Evolutionary conservation across 35 echinoderm and acorn worm species (phyloP).

Genomic region (Acanthaster planci): DNA sequence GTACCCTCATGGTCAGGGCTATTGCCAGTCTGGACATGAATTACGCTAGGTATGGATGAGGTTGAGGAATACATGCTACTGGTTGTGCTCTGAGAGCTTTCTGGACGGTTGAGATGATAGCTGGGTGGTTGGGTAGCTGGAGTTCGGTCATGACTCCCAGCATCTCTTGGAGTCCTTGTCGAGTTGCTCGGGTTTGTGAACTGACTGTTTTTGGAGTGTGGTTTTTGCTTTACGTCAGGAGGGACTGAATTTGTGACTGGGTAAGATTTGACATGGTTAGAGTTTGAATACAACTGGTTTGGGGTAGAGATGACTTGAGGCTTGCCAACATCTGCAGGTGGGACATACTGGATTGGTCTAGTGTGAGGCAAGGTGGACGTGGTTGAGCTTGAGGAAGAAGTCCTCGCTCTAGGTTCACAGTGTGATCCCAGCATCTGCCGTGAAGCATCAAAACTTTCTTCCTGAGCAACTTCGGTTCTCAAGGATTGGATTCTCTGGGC

Average conservation of each 20-base stretch:
- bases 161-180: neutral
- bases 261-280: neutral
- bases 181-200: neutral
- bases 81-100: conserved; percentile 71
- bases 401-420: neutral
- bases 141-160: neutral
- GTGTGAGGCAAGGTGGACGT: conserved; percentile 43
- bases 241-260: neutral
- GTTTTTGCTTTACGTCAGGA: neutral
- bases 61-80: conserved; percentile 90
- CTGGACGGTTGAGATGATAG: conserved; percentile 52
- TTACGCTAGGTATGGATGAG: conserved; percentile 88
- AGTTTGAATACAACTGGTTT: neutral
- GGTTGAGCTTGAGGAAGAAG: neutral
- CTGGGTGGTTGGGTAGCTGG: neutral
- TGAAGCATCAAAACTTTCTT: neutral
- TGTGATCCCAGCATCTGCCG: neutral
- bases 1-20: neutral
- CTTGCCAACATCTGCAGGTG: conserved; percentile 58
- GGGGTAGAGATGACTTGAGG: neutral
- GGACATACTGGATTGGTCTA: conserved; percentile 42
- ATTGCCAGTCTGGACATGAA: conserved; percentile 56
- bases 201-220: neutral
- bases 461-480: neutral
- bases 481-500: conserved; percentile 17